Conservation (phyloP, 1,140 invertebrate species). For the Drosophila prosaltans region DNA sequence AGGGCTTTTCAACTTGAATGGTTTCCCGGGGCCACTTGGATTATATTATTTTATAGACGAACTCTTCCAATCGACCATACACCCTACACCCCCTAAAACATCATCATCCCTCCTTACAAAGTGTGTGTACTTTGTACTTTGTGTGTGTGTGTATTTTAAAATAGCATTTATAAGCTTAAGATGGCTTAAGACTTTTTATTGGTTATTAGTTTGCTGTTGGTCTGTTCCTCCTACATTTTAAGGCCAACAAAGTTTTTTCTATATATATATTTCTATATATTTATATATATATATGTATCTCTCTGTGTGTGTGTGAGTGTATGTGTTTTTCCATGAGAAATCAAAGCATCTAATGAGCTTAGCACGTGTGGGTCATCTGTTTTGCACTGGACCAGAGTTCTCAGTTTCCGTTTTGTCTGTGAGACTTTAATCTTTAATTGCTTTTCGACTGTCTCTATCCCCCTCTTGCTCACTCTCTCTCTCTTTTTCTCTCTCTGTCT, state of each 20-base stretch:
- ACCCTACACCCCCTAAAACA: neutral
- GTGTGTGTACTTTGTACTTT: neutral
- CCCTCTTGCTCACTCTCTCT: neutral
- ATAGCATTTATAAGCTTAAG: conserved; percentile 76
- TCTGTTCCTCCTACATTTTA: conserved; percentile 29
- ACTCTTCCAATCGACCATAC: neutral
- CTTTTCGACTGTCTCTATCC: conserved; percentile 39
- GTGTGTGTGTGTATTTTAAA: conserved; percentile 67
- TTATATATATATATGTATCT: neutral
- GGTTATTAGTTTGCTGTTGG: conserved; percentile 70
- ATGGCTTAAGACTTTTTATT: conserved; percentile 77
- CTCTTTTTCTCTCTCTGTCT: neutral
- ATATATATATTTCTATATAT: neutral
- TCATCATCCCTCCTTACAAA: neutral
- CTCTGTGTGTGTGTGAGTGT: neutral
- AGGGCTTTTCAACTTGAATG: conserved; percentile 77
- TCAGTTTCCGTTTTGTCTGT: conserved; percentile 1
- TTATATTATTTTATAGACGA: conserved; percentile 14
- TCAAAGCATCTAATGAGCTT: conserved; percentile 74
- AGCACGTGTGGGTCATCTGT: conserved; percentile 74
- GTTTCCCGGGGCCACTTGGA: conserved; percentile 58
- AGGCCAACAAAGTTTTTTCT: conserved; percentile 17
- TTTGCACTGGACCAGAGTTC: conserved; percentile 28
- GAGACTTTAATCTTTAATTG: conserved; percentile 74
- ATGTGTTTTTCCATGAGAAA: conserved; percentile 39